A percentile compares a stretch with the other conserved stretches of the same genome.
Conservation (phyloP, 2,888 invertebrate genomes). For the Eupithecia inturbata region DNA sequence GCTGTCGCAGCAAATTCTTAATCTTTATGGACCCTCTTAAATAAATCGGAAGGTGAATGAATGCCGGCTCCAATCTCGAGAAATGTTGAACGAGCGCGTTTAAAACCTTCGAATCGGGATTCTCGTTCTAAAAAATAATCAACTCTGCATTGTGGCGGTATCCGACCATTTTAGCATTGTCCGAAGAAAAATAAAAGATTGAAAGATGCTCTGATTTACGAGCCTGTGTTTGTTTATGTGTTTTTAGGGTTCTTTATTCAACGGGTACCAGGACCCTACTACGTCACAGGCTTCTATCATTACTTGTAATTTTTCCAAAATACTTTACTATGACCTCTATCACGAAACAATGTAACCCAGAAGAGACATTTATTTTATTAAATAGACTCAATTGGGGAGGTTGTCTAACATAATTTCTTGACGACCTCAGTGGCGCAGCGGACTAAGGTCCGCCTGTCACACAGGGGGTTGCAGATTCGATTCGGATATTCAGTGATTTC, state of each 20-base stretch:
- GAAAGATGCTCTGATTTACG: background rate
- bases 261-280: background rate
- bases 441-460: no score
- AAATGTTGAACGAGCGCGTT: conserved; percentile 46
- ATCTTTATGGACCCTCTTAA: conserved; percentile 49
- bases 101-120: conserved; percentile 41
- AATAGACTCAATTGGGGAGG: no score
- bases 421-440: no score
- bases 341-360: background rate
- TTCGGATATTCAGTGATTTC: no score
- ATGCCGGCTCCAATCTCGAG: conserved; percentile 43
- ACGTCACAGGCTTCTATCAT: background rate
- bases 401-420: no score
- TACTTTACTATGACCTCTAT: background rate
- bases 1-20: conserved; percentile 47
- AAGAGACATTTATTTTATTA: no score
- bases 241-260: background rate
- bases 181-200: conserved; percentile 14
- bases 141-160: conserved; percentile 36
- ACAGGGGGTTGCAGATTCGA: no score
- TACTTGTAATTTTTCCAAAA: background rate
- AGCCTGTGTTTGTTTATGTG: background rate
- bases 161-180: conserved; percentile 28
- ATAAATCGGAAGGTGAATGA: conserved; percentile 47
- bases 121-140: conserved; percentile 41